phyloP scores from a whole-genome alignment of 2,797 vertebrate species.

The Pseudochaenichthys georgianus region DNA sequence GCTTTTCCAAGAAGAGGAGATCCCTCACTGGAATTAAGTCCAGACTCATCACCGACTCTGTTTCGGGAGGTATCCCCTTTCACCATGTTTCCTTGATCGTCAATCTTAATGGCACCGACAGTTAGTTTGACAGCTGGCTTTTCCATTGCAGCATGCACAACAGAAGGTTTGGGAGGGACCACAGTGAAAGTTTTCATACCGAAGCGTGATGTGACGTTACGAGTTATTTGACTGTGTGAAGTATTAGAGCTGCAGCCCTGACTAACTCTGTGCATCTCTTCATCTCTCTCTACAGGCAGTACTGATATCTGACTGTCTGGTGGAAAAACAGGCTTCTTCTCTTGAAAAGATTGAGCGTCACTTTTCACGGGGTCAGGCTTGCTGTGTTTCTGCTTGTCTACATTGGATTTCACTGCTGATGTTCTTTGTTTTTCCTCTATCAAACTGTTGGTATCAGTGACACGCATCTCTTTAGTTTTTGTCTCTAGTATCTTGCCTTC shows the following conservation, averaged over 20 bases:
- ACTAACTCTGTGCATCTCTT: slow-evolving; percentile 47
- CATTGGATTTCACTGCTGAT: slow-evolving; percentile 51
- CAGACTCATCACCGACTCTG: slow-evolving; percentile 53
- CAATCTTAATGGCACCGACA: slow-evolving; percentile 92
- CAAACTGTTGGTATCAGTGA: slow-evolving; percentile 10
- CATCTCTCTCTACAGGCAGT: slow-evolving; percentile 23
- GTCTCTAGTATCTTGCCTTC: slow-evolving; percentile 40
- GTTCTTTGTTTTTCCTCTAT: slow-evolving; percentile 52
- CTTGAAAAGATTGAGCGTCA: slow-evolving; percentile 36
- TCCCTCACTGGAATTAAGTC: slow-evolving; percentile 59
- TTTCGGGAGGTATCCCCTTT: slow-evolving; percentile 37
- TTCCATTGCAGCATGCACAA: slow-evolving; percentile 61
- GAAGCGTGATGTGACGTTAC: slow-evolving; percentile 84
- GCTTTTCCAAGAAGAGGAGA: slow-evolving; percentile 84
- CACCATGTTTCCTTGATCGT: slow-evolving; percentile 95
- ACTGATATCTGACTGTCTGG: slow-evolving; percentile 35
- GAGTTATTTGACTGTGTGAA: slow-evolving; percentile 78
- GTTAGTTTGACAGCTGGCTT: slow-evolving; percentile 77
- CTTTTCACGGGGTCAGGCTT: slow-evolving; percentile 42
- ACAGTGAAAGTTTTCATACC: slow-evolving; percentile 96
- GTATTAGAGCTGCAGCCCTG: slow-evolving; percentile 33
- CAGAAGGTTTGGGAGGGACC: slow-evolving; percentile 88
- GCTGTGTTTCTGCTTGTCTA: slow-evolving; percentile 49
- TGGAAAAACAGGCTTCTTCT: slow-evolving; percentile 47
- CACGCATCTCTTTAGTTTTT: slow-evolving; percentile 32